Base-by-base conservation (phyloP, 2,113 vertebrate species). In the Phainopepla nitens region DNA sequence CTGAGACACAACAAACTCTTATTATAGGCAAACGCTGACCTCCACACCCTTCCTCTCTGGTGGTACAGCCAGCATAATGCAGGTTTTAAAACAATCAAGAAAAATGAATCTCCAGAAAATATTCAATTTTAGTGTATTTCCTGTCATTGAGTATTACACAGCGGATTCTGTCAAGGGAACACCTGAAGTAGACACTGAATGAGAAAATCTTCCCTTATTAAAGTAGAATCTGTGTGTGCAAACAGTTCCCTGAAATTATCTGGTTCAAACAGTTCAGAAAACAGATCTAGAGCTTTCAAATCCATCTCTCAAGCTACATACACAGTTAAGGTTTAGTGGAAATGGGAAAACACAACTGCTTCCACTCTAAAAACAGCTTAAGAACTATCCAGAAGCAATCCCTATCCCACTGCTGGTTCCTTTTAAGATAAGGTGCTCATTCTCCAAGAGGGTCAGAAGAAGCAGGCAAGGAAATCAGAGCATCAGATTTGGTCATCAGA, bases 1-100 rank as follows among this genome's bases (percentile, higher is more conserved):
- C 95, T 96, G 64, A 92, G 85, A 96, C 25, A 96, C 18, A 94
- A 72, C 13, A 94, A 92, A 70, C 21, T 41, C 82, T 82, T 47
- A 36, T 28, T 95, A 68, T 3, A 82, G 39, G 25, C 23, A 64
- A 70, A 84, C 24, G 31, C 69, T 66, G 27, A 69, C 54, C 51
- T 57, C 50, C 25, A 82, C 35, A 31, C 13, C 35, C 39, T 66
- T 80, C 51, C 51, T 61, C 68, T 65, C 10, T 12, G 75, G n/a
- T 27, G 15, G 24, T 18, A 92, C 33, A 41, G 33, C 18, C 73
- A 93, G 28, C 28, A 73, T 9, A 64, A 66, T 13, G 2, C 50
- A 68, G 9, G 8, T 28, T 90, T 89, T 54, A 51, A 75, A 77
- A 64, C n/a, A 33, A 47, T 17, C n/a, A 68, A 68, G 42, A 68